Base-by-base conservation (phyloP, 2,113 vertebrate species). In the Noctilio leporinus region DNA sequence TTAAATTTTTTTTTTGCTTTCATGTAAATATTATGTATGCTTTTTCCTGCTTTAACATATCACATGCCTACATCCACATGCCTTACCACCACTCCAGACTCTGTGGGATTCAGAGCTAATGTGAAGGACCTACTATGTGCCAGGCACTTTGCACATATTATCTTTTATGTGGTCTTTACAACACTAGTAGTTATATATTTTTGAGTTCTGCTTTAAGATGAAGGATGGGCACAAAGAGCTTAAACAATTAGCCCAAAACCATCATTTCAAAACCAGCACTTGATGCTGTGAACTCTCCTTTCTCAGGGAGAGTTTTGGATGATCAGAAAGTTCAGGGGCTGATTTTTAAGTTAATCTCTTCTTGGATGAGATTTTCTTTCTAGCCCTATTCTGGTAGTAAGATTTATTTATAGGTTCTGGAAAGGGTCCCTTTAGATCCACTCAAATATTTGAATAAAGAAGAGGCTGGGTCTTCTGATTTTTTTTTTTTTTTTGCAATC, bases 391-490 rank as follows among this genome's bases (percentile, higher is more conserved):
- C 47, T 80, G n/a, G 5, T 38, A 55, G 30, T 62, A 49, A 82
- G 67, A 9, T 91, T 95, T 92, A 26, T 84, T 78, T 87, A 5
- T 55, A 64, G 38, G 40, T 81, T 95, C 51, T 84, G n/a, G 75
- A 83, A 95, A 70, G 77, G n/a, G 10, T 92, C 47, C 40, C 64
- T 91, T 96, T 40, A 82, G 93, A 89, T 93, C 38, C 2, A 76
- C 53, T 88, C 47, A 92, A 81, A 67, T 87, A 84, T 89, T 95
- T 92, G 67, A 93, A 76, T 78, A 73, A 82, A 78, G n/a, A 86
- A 91, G 47, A 96, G 77, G 47, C 14, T 10, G 3, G 30, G 8
- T 26, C 24, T 30, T 20, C 15, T 38, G 57, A 47, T 24, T 59
- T 53, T 83, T 47, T 76, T 83, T 47, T 76, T 64, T 47, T 94